phyloP scores from a whole-genome alignment of 1,140 invertebrate genomes.

The Sitophilus oryzae region DNA sequence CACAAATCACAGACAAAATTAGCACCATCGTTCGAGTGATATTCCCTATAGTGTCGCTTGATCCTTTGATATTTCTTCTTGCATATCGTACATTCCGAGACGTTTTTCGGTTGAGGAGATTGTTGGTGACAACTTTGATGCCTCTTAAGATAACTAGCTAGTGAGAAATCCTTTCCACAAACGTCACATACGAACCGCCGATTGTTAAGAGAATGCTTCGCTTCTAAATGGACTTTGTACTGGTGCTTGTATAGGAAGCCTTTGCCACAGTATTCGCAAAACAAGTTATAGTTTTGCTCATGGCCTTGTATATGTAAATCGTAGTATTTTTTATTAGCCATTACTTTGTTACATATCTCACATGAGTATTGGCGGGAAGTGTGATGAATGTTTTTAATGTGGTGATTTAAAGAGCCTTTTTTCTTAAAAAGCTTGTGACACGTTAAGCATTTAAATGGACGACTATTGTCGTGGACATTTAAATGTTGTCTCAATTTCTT shows the following conservation, averaged over 20 bases:
- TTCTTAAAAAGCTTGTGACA: conserved; percentile 51
- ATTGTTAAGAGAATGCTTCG: not conserved
- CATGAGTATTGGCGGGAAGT: conserved; percentile 47
- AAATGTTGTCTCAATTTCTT: conserved; percentile 63
- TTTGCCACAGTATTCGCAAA: conserved; percentile 30
- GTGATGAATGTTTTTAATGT: conserved; percentile 41
- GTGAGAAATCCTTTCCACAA: conserved; percentile 14
- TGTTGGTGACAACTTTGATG: conserved; percentile 9
- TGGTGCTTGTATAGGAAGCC: conserved; percentile 29
- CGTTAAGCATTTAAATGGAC: conserved; percentile 44
- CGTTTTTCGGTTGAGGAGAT: conserved; percentile 52
- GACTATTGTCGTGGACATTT: conserved; percentile 42
- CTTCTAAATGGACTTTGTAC: conserved; percentile 13
- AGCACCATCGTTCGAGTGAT: conserved; percentile 12
- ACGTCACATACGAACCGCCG: conserved; percentile 11
- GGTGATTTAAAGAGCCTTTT: conserved; percentile 64
- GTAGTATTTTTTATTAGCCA: conserved; percentile 60
- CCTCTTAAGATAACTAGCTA: conserved; percentile 15
- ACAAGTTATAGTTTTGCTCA: conserved; percentile 45
- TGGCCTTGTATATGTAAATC: conserved; percentile 58
- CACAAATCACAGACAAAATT: conserved; percentile 57
- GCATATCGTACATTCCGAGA: conserved; percentile 49
- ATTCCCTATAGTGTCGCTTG: conserved; percentile 13
- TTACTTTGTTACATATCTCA: conserved; percentile 50
- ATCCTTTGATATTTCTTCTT: conserved; percentile 38